Conservation (phyloP, 2,113 vertebrate species). For the Diglossa brunneiventris region DNA sequence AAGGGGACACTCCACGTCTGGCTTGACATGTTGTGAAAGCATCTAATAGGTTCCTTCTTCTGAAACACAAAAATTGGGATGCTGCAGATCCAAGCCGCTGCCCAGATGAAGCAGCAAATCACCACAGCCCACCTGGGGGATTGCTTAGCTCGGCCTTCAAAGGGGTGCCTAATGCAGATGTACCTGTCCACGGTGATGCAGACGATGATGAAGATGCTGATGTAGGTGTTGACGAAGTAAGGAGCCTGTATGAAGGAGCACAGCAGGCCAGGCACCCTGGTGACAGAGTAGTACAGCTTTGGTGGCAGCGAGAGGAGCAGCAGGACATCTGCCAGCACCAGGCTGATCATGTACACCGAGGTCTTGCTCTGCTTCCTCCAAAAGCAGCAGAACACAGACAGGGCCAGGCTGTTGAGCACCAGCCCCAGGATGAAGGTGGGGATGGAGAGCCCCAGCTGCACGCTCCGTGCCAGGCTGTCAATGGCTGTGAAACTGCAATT, state of each 20-base stretch:
- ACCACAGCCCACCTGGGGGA: conserved; percentile 71
- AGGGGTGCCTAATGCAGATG: conserved; percentile 79
- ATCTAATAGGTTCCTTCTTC: not conserved
- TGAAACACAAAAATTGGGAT: conserved; percentile 70
- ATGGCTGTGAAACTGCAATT: conserved; percentile 33
- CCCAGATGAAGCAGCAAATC: conserved; percentile 79
- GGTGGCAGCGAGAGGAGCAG: conserved; percentile 83
- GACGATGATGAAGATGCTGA: conserved; percentile 86
- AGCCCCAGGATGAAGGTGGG: conserved; percentile 83
- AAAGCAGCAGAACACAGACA: conserved; percentile 75
- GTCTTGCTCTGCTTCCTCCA: conserved; percentile 80
- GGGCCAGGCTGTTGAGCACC: conserved; percentile 76
- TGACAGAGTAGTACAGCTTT: conserved; percentile 72
- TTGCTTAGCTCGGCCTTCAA: conserved; percentile 72
- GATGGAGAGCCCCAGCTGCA: conserved; percentile 78
- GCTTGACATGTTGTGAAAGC: conserved; percentile 80
- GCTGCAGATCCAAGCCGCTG: conserved; percentile 62
- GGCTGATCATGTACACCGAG: conserved; percentile 87
- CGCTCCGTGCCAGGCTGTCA: conserved; percentile 46
- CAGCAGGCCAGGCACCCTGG: not conserved
- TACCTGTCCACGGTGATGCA: conserved; percentile 88
- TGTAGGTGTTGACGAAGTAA: conserved; percentile 87
- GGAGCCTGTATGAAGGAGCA: conserved; percentile 81
- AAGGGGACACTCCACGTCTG: conserved; percentile 71
- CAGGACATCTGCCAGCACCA: conserved; percentile 83